These are phyloP conservation scores for Pituophis catenifer DNA, from an alignment of 2,113 vertebrate species.

Conservation along the genomic window DNA sequence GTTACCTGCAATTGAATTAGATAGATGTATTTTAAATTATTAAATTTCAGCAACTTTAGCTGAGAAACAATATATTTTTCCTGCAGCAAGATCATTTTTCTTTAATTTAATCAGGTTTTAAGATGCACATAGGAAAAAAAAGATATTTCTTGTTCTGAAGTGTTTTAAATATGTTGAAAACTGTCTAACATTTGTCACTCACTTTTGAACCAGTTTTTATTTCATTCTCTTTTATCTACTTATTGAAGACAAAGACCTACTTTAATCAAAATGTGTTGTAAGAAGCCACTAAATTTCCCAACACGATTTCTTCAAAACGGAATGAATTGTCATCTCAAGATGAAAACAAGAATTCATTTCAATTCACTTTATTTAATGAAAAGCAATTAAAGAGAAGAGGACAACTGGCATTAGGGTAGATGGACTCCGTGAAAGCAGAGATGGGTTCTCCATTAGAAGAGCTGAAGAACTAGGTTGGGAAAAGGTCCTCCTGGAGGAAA, in stretches of 20 bases:
- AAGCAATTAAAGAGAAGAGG: neutral
- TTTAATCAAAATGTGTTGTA: neutral
- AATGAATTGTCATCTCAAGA: neutral
- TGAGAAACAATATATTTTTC: neutral
- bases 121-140: neutral
- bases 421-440: neutral
- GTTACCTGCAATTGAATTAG: conserved; percentile 30
- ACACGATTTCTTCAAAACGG: neutral
- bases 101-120: neutral
- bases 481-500: neutral
- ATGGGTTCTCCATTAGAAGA: neutral
- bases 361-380: neutral
- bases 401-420: neutral
- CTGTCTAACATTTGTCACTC: neutral
- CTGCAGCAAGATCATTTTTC: neutral
- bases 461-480: neutral
- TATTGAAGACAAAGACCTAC: neutral
- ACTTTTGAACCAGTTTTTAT: neutral
- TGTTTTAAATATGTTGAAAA: neutral
- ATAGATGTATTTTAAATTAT: conserved; percentile 23
- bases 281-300: neutral
- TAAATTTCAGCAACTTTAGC: neutral
- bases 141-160: neutral
- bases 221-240: neutral
- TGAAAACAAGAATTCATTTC: neutral